A percentile compares a stretch with the other conserved stretches of the same genome.
phyloP scores from a whole-genome alignment of 2,113 vertebrate species.

The Otocyon megalotis region DNA sequence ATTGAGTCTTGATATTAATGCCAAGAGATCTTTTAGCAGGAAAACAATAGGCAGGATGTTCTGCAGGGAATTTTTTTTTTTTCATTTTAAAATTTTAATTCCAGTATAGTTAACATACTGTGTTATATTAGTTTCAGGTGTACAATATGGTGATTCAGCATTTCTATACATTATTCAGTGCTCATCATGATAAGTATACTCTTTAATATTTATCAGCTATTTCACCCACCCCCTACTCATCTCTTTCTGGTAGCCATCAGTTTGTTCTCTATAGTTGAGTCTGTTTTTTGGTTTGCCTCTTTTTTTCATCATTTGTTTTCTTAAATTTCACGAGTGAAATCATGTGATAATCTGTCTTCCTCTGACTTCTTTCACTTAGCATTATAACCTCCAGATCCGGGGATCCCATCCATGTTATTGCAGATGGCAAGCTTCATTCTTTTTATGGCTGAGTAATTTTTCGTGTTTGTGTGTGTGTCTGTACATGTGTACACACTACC shows the following conservation, averaged over 20 bases:
- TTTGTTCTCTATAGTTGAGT: not conserved
- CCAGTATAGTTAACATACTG: not conserved
- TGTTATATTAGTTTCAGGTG: not conserved
- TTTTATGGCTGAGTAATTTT: not conserved
- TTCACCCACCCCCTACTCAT: not conserved
- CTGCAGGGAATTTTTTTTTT: not conserved
- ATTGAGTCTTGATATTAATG: not conserved
- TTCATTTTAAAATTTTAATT: not conserved
- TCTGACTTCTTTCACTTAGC: not conserved
- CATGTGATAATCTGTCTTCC: not conserved
- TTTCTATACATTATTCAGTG: not conserved
- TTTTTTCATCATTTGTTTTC: not conserved
- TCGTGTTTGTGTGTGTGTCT: not conserved
- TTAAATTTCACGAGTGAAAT: not conserved
- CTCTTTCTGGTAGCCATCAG: not conserved
- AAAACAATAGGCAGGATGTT: conserved; percentile 12
- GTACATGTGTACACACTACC: not conserved
- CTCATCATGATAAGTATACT: not conserved
- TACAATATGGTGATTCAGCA: not conserved
- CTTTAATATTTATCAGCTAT: not conserved
- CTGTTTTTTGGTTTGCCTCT: not conserved
- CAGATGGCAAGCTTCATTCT: not conserved
- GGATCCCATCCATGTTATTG: not conserved
- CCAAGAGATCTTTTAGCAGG: not conserved
- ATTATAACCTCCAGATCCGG: not conserved